Evolutionary conservation across 2,888 invertebrate genomes (phyloP), one percentile per base, ranked within the genome.

Genomic region (Acrocyrtus sp.): DNA sequence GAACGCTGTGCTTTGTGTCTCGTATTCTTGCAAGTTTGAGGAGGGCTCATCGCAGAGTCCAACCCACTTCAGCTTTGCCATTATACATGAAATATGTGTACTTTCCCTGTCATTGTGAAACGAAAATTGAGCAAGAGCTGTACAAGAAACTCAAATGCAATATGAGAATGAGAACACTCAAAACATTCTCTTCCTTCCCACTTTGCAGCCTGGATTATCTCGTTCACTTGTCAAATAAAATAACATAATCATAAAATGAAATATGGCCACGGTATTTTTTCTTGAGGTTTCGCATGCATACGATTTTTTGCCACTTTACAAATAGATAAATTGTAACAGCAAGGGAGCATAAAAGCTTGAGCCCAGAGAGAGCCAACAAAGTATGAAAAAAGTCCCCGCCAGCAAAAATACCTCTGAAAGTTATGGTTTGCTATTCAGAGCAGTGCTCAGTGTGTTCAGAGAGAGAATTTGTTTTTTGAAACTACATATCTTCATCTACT

Each of bases 151-250:
- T 43, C 43, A 15, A 43, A 17, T 43, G 3, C 3, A 43, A 15
- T 6, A 5, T 43, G 43, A 17, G 15, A 3, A 43, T 3, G 17
- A 5, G 3, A 3, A 6, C 43, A 17, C 17, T 43, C 5, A 5
- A 3, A 17, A 3, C 17, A 43, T 43, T 43, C 17, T 10, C 3
- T 10, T 43, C 17, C 12, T 6, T 3, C 39, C 21, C 24, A 2
- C 19, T 22, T 41, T 41, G 5, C 27, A 8, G 17, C 1, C 61
- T 67, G 67, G 67, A 67, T 67, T 67, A 67, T 67, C 51, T 67
- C 34, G 29, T 41, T 50, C 24, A 22, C 67, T 67, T 60, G 67
- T 67, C 67, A 67, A 61, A 50, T 67, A 67, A n/a, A n/a, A 57
- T 57, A 66, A 58, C 27, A 34, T 45, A 56, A 65, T 47, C 50